Evolutionary conservation across 1,140 invertebrate species (phyloP), one percentile per base, ranked within the genome.

Genomic region (Drosophila rhopaloa): DNA sequence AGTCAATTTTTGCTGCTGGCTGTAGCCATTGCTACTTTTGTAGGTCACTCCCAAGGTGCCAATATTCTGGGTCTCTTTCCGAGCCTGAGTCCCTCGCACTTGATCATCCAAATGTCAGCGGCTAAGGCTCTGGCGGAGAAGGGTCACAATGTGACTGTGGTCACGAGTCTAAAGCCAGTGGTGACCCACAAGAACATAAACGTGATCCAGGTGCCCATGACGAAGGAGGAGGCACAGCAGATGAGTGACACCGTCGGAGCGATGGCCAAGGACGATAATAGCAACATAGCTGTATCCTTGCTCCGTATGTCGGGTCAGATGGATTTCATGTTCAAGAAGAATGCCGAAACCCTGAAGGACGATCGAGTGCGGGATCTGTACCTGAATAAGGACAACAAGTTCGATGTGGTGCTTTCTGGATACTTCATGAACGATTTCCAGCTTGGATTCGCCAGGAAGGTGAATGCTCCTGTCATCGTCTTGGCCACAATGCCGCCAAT

Each of bases 71-170:
- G 48, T 14, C 7, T 50, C 8, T 50, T 50, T 14, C 27, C 48
- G n/a, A 50, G 48, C 8, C 29, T 50, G 4, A 73, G 71, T 29
- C 74, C 77, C 11, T 91, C 89, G 0, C 89, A 91, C 58, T 32
- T 91, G 8, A 86, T 91, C 13, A 47, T 91, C 0, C 68, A 91
- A 29, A 73, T 89, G 53, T 78, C 88, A 7, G 50, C 80, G 38
- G 74, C 59, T 0, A 75, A 79, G 27, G 68, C 74, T 0, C 43
- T 91, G 16, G 88, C 84, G 2, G 88, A 91, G 37, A 35, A 59
- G 32, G 88, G 85, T 2, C 90, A 91, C 56, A 81, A 91, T 41
- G 71, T 91, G 7, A 91, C 90, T 0, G 77, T 91, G 24, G 68
- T 91, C 0, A 74, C 75, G 1, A 16, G 63, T 6, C 48, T 77